Percentiles rank a stretch among this genome's conserved stretches.
Conservation (phyloP, 2,113 vertebrate genomes). For the Varanus salvator region DNA sequence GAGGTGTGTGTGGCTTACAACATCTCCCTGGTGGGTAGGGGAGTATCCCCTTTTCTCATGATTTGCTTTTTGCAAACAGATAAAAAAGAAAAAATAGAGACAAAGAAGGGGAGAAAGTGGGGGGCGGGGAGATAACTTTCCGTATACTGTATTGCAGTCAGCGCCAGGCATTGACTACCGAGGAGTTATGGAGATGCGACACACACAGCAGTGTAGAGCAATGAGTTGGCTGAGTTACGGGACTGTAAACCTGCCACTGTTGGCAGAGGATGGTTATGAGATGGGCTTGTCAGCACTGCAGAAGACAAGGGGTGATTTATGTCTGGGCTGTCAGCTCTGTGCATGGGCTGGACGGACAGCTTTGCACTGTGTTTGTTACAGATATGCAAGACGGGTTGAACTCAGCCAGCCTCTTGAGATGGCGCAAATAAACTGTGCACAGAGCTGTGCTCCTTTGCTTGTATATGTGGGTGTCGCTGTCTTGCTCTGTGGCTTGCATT, state of each 20-base stretch:
- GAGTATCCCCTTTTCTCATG: neutral
- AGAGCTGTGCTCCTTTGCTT: neutral
- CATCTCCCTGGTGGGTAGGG: neutral
- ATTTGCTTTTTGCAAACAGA: neutral
- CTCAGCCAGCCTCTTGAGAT: slow-evolving; percentile 14
- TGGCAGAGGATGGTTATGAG: neutral
- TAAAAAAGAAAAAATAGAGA: neutral
- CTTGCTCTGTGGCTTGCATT: slow-evolving; percentile 6
- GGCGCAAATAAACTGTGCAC: neutral
- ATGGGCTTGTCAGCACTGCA: slow-evolving; percentile 1
- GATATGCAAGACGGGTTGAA: neutral
- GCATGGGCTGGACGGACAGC: slow-evolving; percentile 28
- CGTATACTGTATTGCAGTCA: rapidly evolving
- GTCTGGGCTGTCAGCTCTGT: neutral
- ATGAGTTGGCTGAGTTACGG: neutral
- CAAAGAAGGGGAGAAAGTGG: neutral
- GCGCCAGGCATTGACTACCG: neutral
- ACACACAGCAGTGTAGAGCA: neutral
- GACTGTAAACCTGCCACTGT: slow-evolving; percentile 14
- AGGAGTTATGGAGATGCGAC: neutral
- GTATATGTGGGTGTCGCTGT: slow-evolving; percentile 24
- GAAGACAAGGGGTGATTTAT: slow-evolving; percentile 8
- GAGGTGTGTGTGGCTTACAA: neutral
- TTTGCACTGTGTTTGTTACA: neutral
- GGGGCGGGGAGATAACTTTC: neutral